phyloP scores from a whole-genome alignment of 2,113 vertebrate species.

The Stomatorhinus ivindoensis region DNA sequence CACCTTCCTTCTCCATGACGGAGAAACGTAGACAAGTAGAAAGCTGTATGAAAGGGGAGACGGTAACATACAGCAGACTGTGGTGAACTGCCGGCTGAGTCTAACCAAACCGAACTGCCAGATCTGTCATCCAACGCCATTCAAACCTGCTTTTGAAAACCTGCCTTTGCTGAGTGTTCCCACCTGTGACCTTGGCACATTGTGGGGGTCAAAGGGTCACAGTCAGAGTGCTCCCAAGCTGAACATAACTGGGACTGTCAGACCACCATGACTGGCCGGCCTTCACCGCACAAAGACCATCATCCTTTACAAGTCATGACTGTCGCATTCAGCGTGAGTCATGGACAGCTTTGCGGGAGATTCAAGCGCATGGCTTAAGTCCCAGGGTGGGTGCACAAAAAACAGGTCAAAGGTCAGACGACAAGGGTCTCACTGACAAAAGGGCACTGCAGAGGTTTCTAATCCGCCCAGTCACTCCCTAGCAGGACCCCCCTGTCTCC shows the following conservation, averaged over 20 bases:
- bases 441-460: background rate
- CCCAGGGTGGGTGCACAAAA: background rate
- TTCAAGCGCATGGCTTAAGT: background rate
- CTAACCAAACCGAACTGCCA: background rate
- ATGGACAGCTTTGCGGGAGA: background rate
- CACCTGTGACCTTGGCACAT: background rate
- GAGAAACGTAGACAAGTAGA: background rate
- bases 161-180: background rate
- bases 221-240: background rate
- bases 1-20: background rate
- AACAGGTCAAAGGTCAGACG: background rate
- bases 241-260: background rate
- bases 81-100: background rate
- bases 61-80: background rate
- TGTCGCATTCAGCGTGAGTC: background rate
- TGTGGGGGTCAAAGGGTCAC: background rate
- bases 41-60: background rate
- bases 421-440: background rate
- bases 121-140: background rate
- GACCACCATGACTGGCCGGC: background rate
- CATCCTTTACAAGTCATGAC: background rate
- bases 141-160: background rate
- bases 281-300: background rate
- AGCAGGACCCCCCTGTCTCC: background rate
- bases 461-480: conserved; percentile 10